phyloP scores from a whole-genome alignment of 2,888 invertebrate species.

The Patella ulyssiponensis region DNA sequence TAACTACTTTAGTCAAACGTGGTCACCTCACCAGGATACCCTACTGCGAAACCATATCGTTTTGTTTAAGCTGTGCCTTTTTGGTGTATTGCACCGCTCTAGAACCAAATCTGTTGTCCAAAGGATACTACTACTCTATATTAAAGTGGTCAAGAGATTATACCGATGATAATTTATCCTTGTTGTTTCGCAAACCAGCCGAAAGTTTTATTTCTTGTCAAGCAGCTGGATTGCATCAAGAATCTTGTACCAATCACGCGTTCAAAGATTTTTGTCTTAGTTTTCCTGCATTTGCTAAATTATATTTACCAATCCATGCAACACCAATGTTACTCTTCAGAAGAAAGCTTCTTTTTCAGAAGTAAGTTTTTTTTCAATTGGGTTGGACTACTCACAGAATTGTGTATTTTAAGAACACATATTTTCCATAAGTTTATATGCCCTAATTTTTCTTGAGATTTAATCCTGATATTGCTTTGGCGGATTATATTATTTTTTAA shows the following conservation, averaged over 20 bases:
- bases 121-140: slow-evolving; percentile 58
- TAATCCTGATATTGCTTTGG: no score
- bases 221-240: slow-evolving; percentile 53
- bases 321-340: slow-evolving; percentile 56
- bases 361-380: slow-evolving; percentile 33
- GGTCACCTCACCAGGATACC: slow-evolving; percentile 48
- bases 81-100: slow-evolving; percentile 52
- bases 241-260: slow-evolving; percentile 50
- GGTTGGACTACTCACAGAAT: slow-evolving; percentile 49
- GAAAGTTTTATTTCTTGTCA: slow-evolving; percentile 50
- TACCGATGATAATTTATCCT: slow-evolving; percentile 45
- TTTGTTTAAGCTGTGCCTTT: slow-evolving; percentile 51
- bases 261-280: slow-evolving; percentile 50
- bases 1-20: slow-evolving; percentile 52
- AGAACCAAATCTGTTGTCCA: slow-evolving; percentile 49
- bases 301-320: slow-evolving; percentile 60
- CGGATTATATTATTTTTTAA: no score
- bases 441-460: no score
- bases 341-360: slow-evolving; percentile 45
- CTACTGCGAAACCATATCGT: slow-evolving; percentile 52
- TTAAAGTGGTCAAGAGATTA: slow-evolving; percentile 62
- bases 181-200: slow-evolving; percentile 48
- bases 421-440: no score
- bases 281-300: slow-evolving; percentile 56
- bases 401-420: slow-evolving; percentile 13